Evolutionary conservation across 2,888 invertebrate species (phyloP).

Genomic region (Meganola albula): DNA sequence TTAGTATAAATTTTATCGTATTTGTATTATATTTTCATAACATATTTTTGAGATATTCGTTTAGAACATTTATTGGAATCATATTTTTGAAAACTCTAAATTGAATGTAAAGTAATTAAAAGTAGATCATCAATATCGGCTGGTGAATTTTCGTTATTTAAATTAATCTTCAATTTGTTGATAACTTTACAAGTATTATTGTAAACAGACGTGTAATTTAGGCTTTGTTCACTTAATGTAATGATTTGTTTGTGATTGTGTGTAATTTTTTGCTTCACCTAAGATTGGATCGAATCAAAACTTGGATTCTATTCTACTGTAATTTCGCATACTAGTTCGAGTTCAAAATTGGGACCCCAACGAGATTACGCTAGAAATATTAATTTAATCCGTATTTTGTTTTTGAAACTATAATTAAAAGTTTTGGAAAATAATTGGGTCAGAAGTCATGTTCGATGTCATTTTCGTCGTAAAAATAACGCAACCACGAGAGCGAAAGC

Average conservation of each 20-base stretch:
- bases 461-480: too few relatives aligned
- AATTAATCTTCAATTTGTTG: slow-evolving; percentile 22
- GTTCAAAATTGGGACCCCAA: too few relatives aligned
- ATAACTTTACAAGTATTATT: slow-evolving; percentile 30
- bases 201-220: slow-evolving; percentile 23
- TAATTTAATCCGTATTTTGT: too few relatives aligned
- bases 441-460: too few relatives aligned
- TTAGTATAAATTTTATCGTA: slow-evolving; percentile 78
- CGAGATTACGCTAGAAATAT: too few relatives aligned
- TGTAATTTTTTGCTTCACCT: slow-evolving; percentile 28
- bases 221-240: slow-evolving; percentile 26
- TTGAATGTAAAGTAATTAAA: slow-evolving; percentile 58
- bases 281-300: slow-evolving; percentile 39
- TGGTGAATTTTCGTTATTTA: slow-evolving; percentile 36
- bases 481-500: too few relatives aligned
- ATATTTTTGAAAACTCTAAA: slow-evolving; percentile 76
- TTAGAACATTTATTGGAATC: slow-evolving; percentile 73
- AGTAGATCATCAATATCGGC: slow-evolving; percentile 63
- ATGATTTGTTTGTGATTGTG: slow-evolving; percentile 23
- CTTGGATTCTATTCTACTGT: slow-evolving; percentile 45
- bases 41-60: slow-evolving; percentile 76
- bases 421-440: too few relatives aligned
- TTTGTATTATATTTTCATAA: slow-evolving; percentile 78
- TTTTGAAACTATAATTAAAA: too few relatives aligned
- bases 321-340: too few relatives aligned